Conservation (phyloP, 2,797 vertebrate genomes). For the Sebastes matsubarae region DNA sequence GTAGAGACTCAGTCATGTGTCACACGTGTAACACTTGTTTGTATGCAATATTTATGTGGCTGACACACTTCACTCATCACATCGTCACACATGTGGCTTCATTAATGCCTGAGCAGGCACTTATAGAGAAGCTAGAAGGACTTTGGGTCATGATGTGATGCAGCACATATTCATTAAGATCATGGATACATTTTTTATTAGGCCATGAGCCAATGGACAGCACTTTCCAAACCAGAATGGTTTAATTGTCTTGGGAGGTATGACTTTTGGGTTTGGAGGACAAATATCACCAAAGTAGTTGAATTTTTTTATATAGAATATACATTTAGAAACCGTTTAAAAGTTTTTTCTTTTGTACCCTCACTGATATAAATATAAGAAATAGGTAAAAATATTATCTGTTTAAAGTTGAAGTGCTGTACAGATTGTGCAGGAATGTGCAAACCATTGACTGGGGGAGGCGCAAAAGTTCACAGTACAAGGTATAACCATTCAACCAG, state of each 20-base stretch:
- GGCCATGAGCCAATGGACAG: background rate
- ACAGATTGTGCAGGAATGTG: no score
- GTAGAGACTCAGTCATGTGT: background rate
- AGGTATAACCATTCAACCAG: no score
- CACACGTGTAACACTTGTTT: constrained; percentile 33
- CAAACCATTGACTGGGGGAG: no score
- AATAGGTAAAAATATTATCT: no score
- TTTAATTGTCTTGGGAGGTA: background rate
- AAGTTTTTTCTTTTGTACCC: background rate
- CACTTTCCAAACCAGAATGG: background rate
- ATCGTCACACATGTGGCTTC: constrained; percentile 4
- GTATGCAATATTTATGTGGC: constrained; percentile 36
- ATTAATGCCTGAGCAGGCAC: constrained; percentile 17
- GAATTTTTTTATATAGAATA: background rate
- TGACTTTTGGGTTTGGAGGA: background rate
- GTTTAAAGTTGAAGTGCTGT: no score
- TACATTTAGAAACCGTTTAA: background rate
- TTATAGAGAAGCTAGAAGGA: background rate
- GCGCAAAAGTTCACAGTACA: no score
- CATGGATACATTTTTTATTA: background rate
- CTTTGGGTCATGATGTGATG: background rate
- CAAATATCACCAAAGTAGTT: background rate
- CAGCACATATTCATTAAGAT: constrained; percentile 26
- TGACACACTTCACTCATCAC: constrained; percentile 8
- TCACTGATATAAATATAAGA: no score